Base-by-base conservation (phyloP, 2,888 invertebrate species). In the Achlya flavicornis region DNA sequence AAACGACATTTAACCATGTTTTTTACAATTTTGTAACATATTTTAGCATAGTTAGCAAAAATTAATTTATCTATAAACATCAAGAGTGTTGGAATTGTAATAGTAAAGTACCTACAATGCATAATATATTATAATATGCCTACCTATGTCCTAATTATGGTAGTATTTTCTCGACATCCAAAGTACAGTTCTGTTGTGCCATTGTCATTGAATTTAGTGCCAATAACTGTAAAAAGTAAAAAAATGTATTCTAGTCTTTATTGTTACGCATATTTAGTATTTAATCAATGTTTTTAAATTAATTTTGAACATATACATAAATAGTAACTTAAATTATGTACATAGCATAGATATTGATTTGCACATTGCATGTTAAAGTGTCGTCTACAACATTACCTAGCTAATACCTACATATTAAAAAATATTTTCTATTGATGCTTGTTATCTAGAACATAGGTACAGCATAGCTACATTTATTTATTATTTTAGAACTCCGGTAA, bases 211-310 rank as follows among this genome's bases (percentile, higher is more conserved):
- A 89, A 86, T 84, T 89, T 93, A 94, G 94, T 94, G 94, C 94
- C 94, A 94, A 93, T 94, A 94, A 93, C 94, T 94, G 94, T 93
- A 90, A 86, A 46, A 87, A 85, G 81, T 87, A 88, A 89, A 91
- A 53, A n/a, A 91, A 91, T 93, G 91, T 93, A 93, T 93, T 94
- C 94, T 94, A 94, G 94, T 94, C 94, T 93, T 90, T 93, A 94
- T 93, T 94, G 93, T 93, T 94, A 93, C 85, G 88, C 90, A 88
- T 91, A 90, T 92, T 92, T 93, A 93, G 93, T 89, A 87, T 89
- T 87, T 91, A 92, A 93, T 92, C 89, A 88, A 90, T 84, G 86
- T 90, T 91, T 41, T 87, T 83, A 77, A 88, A 85, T 88, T 92
- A 90, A 88, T 92, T 92, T 92, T 87, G 83, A 87, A 86, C 79